phyloP scores from a whole-genome alignment of 2,888 invertebrate genomes.

The Nomada flava region DNA sequence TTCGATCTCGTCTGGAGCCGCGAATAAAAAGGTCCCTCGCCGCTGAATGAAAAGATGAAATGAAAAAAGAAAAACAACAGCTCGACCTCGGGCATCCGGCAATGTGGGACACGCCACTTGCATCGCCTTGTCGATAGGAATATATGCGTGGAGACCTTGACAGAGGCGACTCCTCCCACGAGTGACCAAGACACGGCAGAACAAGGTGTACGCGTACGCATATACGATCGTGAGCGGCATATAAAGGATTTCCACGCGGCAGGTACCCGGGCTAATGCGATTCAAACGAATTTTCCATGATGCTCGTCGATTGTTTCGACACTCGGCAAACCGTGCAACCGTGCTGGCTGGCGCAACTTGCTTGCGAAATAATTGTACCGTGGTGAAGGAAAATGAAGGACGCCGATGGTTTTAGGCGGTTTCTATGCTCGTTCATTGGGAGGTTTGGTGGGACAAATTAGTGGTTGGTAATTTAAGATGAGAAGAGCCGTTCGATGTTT shows the following conservation, averaged over 20 bases:
- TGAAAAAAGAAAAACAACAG: neutral
- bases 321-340: slow-evolving; percentile 27
- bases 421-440: neutral
- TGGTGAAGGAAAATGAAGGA: slow-evolving; percentile 12
- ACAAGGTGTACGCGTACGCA: slow-evolving; percentile 3
- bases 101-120: slow-evolving; percentile 62
- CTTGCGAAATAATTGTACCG: slow-evolving; percentile 41
- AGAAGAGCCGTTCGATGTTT: too few relatives aligned
- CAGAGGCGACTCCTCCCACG: slow-evolving; percentile 69
- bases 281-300: slow-evolving; percentile 57
- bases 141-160: slow-evolving; percentile 66
- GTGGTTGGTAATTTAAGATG: too few relatives aligned
- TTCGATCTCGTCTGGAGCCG: neutral
- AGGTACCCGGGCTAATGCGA: slow-evolving; percentile 25
- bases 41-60: slow-evolving; percentile 11
- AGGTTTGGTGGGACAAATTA: too few relatives aligned
- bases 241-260: slow-evolving; percentile 19
- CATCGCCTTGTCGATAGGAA: slow-evolving; percentile 63
- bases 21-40: neutral
- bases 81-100: slow-evolving; percentile 60
- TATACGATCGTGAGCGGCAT: slow-evolving; percentile 40
- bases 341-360: slow-evolving; percentile 19
- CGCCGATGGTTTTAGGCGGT: neutral
- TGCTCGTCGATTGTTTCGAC: slow-evolving; percentile 51
- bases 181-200: slow-evolving; percentile 48